phyloP scores from a whole-genome alignment of 2,113 vertebrate species.

The Crotalus viridis region DNA sequence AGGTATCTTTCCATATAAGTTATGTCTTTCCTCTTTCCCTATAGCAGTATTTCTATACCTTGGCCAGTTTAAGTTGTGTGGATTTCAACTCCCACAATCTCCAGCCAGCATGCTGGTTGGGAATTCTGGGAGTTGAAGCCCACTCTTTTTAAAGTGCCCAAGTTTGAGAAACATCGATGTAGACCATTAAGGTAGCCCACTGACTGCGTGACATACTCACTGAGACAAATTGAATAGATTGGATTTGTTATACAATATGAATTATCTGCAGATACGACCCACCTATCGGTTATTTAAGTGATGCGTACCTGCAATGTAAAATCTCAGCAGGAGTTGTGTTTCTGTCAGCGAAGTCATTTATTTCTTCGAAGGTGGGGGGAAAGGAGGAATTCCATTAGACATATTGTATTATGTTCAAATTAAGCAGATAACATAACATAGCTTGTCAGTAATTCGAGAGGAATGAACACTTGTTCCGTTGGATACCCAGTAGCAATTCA shows the following conservation, averaged over 20 bases:
- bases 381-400: slow-evolving; percentile 31
- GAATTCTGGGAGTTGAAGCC: neutral
- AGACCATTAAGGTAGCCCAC: neutral
- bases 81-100: neutral
- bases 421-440: slow-evolving; percentile 32
- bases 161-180: too few species aligned
- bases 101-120: too few species aligned
- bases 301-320: slow-evolving; percentile 29
- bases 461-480: slow-evolving; percentile 63
- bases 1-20: neutral
- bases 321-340: neutral
- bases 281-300: slow-evolving; percentile 33
- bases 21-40: neutral
- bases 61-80: neutral
- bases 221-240: slow-evolving; percentile 14
- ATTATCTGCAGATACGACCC: slow-evolving; percentile 9
- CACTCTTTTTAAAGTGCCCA: too few species aligned
- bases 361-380: slow-evolving; percentile 14
- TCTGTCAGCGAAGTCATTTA: slow-evolving; percentile 14
- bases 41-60: neutral
- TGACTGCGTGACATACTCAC: neutral
- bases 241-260: slow-evolving; percentile 21
- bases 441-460: slow-evolving; percentile 54
- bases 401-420: slow-evolving; percentile 46
- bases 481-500: slow-evolving; percentile 55